Conservation (phyloP, 2,888 invertebrate species). For the Xestia sexstrigata region DNA sequence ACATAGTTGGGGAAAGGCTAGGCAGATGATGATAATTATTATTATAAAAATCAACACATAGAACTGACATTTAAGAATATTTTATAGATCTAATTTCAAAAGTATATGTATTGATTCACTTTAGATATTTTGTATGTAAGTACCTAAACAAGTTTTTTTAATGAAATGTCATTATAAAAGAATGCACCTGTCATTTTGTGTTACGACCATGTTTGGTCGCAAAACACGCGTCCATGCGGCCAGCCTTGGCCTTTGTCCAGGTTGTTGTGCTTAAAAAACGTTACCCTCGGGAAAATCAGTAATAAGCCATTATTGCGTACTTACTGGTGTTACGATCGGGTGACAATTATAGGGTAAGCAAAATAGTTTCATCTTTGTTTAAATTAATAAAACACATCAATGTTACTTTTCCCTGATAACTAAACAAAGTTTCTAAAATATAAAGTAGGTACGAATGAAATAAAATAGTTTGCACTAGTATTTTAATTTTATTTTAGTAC, state of each 20-base stretch:
- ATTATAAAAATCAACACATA: no score
- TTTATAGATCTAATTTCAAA: no score
- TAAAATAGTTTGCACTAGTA: no score
- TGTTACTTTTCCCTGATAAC: no score
- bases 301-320: conserved; percentile 24
- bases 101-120: no score
- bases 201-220: background rate
- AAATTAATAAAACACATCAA: background rate
- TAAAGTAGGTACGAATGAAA: background rate
- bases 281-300: background rate
- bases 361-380: background rate
- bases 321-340: background rate
- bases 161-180: background rate
- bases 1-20: background rate
- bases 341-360: background rate
- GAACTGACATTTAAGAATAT: no score
- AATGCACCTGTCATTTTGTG: background rate
- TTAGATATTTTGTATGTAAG: background rate
- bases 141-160: background rate
- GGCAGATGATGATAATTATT: no score
- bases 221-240: background rate
- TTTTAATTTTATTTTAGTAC: no score
- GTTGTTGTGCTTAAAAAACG: conserved; percentile 18
- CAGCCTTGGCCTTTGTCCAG: conserved; percentile 26
- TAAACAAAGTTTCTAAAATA: no score